Evolutionary conservation across 2,113 vertebrate species (phyloP).

Genomic region (Sturnira hondurensis): DNA sequence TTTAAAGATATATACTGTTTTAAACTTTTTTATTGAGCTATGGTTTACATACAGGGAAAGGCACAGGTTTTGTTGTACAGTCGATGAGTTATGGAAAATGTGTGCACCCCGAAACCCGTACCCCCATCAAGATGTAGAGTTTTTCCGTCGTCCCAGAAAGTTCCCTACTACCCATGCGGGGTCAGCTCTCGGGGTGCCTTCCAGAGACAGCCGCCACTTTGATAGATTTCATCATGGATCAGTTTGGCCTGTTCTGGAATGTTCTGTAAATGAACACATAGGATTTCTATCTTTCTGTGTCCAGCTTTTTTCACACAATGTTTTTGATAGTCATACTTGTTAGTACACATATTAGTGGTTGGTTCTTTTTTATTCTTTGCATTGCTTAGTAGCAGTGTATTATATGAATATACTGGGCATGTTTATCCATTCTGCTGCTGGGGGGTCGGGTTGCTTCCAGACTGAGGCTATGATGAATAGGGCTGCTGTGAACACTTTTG

Average conservation of each 20-base stretch:
- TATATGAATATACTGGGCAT: neutral
- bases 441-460: neutral
- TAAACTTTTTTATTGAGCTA: neutral
- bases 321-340: neutral
- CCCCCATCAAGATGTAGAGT: neutral
- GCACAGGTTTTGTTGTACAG: neutral
- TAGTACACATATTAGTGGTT: neutral
- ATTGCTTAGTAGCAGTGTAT: neutral
- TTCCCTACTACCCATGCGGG: neutral
- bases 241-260: neutral
- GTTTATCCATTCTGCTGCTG: neutral
- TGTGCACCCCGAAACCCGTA: neutral
- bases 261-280: neutral
- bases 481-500: neutral
- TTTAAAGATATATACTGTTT: neutral
- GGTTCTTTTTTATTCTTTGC: neutral
- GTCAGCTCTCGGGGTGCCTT: neutral
- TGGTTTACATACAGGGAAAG: neutral
- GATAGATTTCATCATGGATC: neutral
- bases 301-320: neutral
- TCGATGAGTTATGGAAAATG: neutral
- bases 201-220: neutral
- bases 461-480: neutral
- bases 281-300: neutral
- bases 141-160: neutral